These are phyloP conservation scores for Dendrolimus punctatus DNA, from an alignment of 1,140 invertebrate genomes.

Conservation along the genomic window DNA sequence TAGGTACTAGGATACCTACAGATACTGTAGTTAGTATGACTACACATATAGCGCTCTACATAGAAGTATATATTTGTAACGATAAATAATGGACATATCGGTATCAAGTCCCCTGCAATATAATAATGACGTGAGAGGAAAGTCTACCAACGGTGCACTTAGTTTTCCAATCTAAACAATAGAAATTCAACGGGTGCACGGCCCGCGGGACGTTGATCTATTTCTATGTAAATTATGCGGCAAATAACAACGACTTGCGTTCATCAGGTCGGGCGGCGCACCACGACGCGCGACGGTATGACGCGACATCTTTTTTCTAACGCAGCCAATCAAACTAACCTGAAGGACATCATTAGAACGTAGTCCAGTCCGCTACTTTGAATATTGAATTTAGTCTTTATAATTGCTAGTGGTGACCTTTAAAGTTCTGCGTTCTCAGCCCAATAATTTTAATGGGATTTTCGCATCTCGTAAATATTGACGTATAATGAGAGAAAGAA, in stretches of 20 bases:
- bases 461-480: background rate
- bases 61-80: too few species aligned
- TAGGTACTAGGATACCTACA: too few species aligned
- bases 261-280: conserved; percentile 48
- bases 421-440: background rate
- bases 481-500: too few species aligned
- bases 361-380: conserved; percentile 8
- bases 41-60: too few species aligned
- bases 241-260: conserved; percentile 61
- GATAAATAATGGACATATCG: background rate
- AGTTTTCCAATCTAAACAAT: conserved; percentile 72
- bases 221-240: conserved; percentile 70
- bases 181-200: conserved; percentile 68
- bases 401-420: background rate
- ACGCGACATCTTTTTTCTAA: conserved; percentile 15
- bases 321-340: conserved; percentile 12
- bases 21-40: too few species aligned
- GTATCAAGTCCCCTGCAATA: conserved; percentile 30
- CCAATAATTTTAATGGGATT: background rate
- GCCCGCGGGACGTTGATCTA: conserved; percentile 60
- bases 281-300: conserved; percentile 9
- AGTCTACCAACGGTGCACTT: conserved; percentile 55
- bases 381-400: background rate
- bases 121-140: conserved; percentile 61
- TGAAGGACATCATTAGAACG: conserved; percentile 4